phyloP scores from a whole-genome alignment of 2,113 vertebrate genomes.

The Xenopus tropicalis region DNA sequence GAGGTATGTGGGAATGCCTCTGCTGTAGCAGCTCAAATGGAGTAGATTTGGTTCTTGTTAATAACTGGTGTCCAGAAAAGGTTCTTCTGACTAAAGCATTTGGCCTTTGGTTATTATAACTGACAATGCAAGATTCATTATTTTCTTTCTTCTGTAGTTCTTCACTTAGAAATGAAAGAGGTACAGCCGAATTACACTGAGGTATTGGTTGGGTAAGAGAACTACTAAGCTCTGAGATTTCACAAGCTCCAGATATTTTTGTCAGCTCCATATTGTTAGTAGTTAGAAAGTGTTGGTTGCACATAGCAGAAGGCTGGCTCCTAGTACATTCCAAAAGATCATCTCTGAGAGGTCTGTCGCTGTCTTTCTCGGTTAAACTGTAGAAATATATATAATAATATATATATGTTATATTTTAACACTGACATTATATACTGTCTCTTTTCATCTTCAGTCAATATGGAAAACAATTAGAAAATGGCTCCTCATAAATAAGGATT shows the following conservation, averaged over 20 bases:
- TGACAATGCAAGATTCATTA: constrained; percentile 53
- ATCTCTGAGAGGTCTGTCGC: background rate
- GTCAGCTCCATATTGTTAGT: background rate
- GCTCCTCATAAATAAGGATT: too few species aligned
- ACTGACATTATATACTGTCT: background rate
- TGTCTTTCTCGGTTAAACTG: constrained; percentile 1
- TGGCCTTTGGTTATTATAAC: constrained; percentile 17
- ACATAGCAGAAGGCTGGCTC: background rate
- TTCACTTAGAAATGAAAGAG: constrained; percentile 4
- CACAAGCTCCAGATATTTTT: constrained; percentile 4
- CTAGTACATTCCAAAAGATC: background rate
- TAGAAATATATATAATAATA: background rate
- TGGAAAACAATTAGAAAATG: too few species aligned
- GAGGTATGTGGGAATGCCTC: constrained; percentile 28
- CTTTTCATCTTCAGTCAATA: too few species aligned
- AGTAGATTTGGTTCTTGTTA: constrained; percentile 57
- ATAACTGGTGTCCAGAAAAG: constrained; percentile 36
- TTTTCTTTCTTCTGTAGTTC: constrained; percentile 13
- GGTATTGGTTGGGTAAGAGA: background rate
- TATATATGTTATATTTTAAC: background rate
- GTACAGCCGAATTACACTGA: background rate
- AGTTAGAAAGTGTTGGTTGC: background rate
- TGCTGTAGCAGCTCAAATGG: constrained; percentile 53
- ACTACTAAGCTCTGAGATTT: background rate
- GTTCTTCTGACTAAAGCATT: constrained; percentile 2